Evolutionary conservation across 2,113 vertebrate species (phyloP).

Genomic region (Amazona guildingii): DNA sequence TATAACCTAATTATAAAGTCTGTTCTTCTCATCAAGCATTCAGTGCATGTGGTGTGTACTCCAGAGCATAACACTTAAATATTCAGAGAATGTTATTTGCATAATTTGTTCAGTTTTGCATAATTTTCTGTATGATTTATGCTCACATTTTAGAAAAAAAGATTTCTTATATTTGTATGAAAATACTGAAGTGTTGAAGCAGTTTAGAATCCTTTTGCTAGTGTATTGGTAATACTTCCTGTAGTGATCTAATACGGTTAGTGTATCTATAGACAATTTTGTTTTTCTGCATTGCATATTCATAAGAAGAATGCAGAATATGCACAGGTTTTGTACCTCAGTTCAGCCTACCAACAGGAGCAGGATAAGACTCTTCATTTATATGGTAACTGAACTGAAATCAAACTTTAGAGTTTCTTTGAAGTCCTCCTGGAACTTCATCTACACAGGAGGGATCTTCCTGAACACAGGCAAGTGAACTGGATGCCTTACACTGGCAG

Average conservation of each 20-base stretch:
- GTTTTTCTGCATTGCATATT: neutral
- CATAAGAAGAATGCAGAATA: neutral
- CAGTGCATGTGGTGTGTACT: neutral
- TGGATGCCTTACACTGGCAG: neutral
- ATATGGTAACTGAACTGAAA: neutral
- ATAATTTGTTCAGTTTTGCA: constrained; percentile 1
- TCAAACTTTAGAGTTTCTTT: neutral
- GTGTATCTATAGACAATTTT: neutral
- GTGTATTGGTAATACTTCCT: neutral
- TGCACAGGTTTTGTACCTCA: neutral
- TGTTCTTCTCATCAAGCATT: neutral
- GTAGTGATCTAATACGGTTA: neutral
- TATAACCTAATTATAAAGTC: neutral
- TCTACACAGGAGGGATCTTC: neutral
- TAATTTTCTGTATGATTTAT: neutral
- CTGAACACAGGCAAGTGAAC: neutral
- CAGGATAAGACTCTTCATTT: neutral
- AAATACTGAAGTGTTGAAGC: neutral
- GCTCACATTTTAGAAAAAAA: neutral
- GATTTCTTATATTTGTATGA: neutral
- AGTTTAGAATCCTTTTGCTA: neutral
- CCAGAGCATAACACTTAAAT: neutral
- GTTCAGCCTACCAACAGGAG: neutral
- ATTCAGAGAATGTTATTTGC: neutral
- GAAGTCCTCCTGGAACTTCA: neutral